Evolutionary conservation across 1,140 invertebrate genomes (phyloP), one percentile per base, ranked within the genome.

Genomic region (Tenebrio molitor): DNA sequence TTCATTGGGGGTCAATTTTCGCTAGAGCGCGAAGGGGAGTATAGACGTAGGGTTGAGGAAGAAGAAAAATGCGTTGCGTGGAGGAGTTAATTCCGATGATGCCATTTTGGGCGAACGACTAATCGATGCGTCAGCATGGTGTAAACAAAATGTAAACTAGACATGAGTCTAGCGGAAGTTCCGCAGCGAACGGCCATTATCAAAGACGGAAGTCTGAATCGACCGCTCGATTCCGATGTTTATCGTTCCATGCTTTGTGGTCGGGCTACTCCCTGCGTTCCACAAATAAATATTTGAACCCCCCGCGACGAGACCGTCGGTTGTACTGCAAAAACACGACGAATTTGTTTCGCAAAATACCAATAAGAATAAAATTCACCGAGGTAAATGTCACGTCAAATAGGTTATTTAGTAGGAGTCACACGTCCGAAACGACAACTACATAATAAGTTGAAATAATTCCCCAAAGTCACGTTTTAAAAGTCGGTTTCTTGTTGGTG

Each of bases 151-250:
- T 58, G 23, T 58, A 29, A 50, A 58, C 50, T 29, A 58, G 50
- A 58, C 50, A 44, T 42, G 68, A 62, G 29, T 63, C 36, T 42
- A 66, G 36, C 64, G 64, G 64, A 66, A 66, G 64, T 66, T 66
- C 64, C 64, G 64, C 64, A 66, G 64, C 23, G 64, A 42, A 12
- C 34, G 25, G 25, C 17, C 64, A 44, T 66, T 66, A 66, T 66
- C 64, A 66, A 66, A 66, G 64, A 66, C 64, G 64, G 64, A 66
- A 66, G 64, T 66, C 64, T 66, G 64, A 66, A 66, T 44, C 42
- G 64, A 66, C 36, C 64, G 53, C 53, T 62, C 15, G 15, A 62
- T 62, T 62, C 53, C 29, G 50, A 66, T 66, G 64, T 66, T 66
- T 66, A 66, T 66, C 64, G 50, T 53, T 53, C n/a, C 46, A 53